Evolutionary conservation across 2,888 invertebrate genomes (phyloP), one percentile per base, ranked within the genome.

Genomic region (Rotaria socialis): DNA sequence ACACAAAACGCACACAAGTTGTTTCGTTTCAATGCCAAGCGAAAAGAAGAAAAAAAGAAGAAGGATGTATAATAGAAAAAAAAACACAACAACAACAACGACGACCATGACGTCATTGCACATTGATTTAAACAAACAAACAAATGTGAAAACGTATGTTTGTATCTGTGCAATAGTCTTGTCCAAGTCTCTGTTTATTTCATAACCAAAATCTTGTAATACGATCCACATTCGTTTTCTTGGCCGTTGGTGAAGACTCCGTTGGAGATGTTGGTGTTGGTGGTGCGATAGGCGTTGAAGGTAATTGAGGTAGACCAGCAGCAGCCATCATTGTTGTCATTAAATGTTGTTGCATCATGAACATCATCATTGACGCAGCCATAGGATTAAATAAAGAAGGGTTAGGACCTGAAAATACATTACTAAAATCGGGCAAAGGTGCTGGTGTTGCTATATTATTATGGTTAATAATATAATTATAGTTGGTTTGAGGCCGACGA

Each of bases 391-490:
- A 67, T 4, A 67, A 35, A 19, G 67, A 0, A 35, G 67, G 67
- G 35, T 67, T 67, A 4, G 35, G 67, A 19, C 67, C 67, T 67
- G 67, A 3, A 41, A 67, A 67, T 19, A 67, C 67, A 16, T 41
- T 67, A 35, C 14, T 67, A 67, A 67, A 80, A 80, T 43, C 80
- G 47, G 80, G 47, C 47, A 47, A n/a, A 47, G 43, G 19, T n/a
- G 80, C 5, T 80, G 43, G 80, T 47, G 80, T 43, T 11, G 80
- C 80, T 24, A 80, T 80, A 47, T 80, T 80, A 47, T 80, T 80
- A 80, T 80, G 80, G 47, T 80, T 80, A 80, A 80, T 47, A 47
- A 80, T 80, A 47, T 80, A 80, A 47, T 80, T 80, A 47, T 80
- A 80, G n/a, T 80, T 80, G 10, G 80, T 80, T 80, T 43, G 80